Conservation (phyloP, 2,888 invertebrate genomes). For the Leucophenga maculata region DNA sequence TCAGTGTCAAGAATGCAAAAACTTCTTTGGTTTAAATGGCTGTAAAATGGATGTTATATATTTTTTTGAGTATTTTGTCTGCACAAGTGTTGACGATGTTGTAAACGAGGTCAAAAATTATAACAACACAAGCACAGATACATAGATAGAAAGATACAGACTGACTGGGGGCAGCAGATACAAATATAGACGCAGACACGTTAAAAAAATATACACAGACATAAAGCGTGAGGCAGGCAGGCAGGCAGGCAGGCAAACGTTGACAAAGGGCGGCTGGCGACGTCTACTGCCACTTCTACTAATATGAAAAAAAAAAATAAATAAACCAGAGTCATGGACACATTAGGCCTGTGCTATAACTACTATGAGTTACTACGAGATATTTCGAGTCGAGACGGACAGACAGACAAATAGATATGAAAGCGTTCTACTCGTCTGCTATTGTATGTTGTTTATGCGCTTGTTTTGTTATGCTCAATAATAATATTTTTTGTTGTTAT, state of each 20-base stretch:
- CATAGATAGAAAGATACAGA: constrained; percentile 8
- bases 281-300: too few relatives aligned
- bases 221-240: neutral
- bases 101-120: constrained; percentile 67
- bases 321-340: too few relatives aligned
- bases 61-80: constrained; percentile 11
- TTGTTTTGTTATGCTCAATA: constrained; percentile 33
- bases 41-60: neutral
- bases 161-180: neutral
- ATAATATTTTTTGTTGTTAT: neutral
- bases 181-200: neutral
- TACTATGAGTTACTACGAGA: too few relatives aligned
- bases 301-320: too few relatives aligned
- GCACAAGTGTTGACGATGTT: constrained; percentile 39
- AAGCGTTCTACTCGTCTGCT: constrained; percentile 16
- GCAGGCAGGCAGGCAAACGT: neutral
- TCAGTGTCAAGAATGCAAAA: neutral
- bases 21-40: too few relatives aligned
- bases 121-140: constrained; percentile 33
- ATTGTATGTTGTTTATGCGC: constrained; percentile 10
- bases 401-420: neutral
- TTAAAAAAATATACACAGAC: neutral
- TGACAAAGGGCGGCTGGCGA: too few relatives aligned
- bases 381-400: neutral
- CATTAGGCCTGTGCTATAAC: too few relatives aligned